Percentiles rank a stretch among this genome's conserved stretches.
phyloP scores from a whole-genome alignment of 1,140 invertebrate genomes.

The Ips nitidus region DNA sequence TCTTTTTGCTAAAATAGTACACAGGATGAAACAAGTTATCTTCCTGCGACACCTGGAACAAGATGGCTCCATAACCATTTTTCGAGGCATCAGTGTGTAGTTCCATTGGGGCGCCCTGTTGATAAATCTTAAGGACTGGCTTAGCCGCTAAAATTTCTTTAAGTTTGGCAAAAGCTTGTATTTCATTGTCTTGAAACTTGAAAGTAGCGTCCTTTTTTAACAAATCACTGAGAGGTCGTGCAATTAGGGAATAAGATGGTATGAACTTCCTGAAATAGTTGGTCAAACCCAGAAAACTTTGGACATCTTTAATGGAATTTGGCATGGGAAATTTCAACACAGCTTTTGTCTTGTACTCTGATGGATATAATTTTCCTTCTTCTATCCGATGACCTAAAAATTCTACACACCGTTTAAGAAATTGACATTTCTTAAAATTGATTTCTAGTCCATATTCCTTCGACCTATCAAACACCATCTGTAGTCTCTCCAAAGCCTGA shows the following conservation, averaged over 20 bases:
- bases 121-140: conserved; percentile 50
- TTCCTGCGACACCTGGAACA: conserved; percentile 44
- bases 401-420: conserved; percentile 7
- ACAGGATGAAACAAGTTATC: conserved; percentile 53
- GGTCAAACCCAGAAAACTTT: conserved; percentile 10
- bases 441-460: conserved; percentile 20
- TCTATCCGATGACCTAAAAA: conserved; percentile 12
- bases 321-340: neutral
- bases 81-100: conserved; percentile 11
- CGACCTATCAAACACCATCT: conserved; percentile 32
- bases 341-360: conserved; percentile 4
- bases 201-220: neutral
- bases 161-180: neutral
- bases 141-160: conserved; percentile 25
- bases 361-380: conserved; percentile 1
- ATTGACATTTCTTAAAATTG: conserved; percentile 26
- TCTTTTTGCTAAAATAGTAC: conserved; percentile 39
- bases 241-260: neutral
- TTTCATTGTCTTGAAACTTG: neutral
- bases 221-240: conserved; percentile 1
- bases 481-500: conserved; percentile 30
- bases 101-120: conserved; percentile 28
- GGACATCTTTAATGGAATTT: neutral
- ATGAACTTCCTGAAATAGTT: conserved; percentile 19
- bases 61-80: conserved; percentile 10